Evolutionary conservation across 2,113 vertebrate species (phyloP), one percentile per base, ranked within the genome.

Genomic region (Epinephelus moara): DNA sequence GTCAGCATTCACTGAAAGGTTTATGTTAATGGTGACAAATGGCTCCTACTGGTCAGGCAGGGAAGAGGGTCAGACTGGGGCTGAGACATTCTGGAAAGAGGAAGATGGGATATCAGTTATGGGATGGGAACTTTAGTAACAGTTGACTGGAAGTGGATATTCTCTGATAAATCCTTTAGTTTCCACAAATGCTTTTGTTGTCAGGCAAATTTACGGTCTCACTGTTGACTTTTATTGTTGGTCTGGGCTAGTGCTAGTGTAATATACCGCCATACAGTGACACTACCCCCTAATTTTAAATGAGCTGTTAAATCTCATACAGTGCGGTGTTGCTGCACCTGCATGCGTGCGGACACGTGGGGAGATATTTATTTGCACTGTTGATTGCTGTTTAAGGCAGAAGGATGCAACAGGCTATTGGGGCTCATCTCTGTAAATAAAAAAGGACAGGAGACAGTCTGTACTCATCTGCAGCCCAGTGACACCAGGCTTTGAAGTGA

Each of bases 401-500:
- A 91, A 73, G 53, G 63, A 87, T 87, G 62, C 80, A 78, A 52
- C 57, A 70, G 79, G 84, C 75, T 72, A 60, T 73, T 81, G 82
- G 50, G 25, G 75, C 92, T 95, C 93, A 94, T 94, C 94, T 95
- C 93, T 95, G 89, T 94, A 95, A 96, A 96, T 94, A 95, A 88
- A 90, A 91, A 91, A 76, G 84, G 81, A 91, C 91, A 90, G 89
- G 73, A 91, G 87, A 91, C 90, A 64, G 81, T 85, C 89, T 92
- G 78, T 79, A 78, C 85, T 96, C 94, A 94, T 96, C 93, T 95
- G 95, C 92, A 81, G 93, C 80, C 89, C 92, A 94, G 93, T 95
- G 91, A 89, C 84, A 91, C 72, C 55, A 91, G 84, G 92, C 95
- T 96, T 97, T 96, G 95, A 96, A 95, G 95, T 95, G 90, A 91